These are phyloP conservation scores for Melanostoma mellinum DNA, from an alignment of 2,888 invertebrate genomes.

Conservation along the genomic window DNA sequence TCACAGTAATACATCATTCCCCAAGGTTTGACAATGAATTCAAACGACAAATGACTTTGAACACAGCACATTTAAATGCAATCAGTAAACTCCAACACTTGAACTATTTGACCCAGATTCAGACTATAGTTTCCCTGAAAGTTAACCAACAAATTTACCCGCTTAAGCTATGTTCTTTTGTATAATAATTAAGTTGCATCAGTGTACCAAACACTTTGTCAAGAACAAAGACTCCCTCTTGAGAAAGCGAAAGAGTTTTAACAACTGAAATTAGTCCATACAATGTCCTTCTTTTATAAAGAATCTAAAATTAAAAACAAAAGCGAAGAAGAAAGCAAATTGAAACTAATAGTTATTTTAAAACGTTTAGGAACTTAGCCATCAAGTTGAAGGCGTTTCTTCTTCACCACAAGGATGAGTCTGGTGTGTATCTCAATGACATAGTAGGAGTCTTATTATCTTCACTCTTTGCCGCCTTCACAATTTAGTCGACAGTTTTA, in stretches of 20 bases:
- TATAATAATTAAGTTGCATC: constrained; percentile 18
- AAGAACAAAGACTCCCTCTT: constrained; percentile 17
- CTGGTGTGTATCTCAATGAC: not conserved
- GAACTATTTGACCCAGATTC: constrained; percentile 66
- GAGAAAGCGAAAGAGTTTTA: not conserved
- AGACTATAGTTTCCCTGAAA: constrained; percentile 29
- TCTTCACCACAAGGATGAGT: constrained; percentile 19
- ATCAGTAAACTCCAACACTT: constrained; percentile 32
- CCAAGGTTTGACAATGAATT: constrained; percentile 25
- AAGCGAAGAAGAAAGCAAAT: too few species aligned
- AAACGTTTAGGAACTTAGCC: too few species aligned
- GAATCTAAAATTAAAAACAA: too few species aligned
- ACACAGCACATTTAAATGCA: constrained; percentile 54
- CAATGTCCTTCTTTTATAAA: constrained; percentile 1
- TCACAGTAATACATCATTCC: constrained; percentile 37
- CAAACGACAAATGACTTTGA: constrained; percentile 44
- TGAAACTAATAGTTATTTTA: too few species aligned
- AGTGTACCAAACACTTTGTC: constrained; percentile 14
- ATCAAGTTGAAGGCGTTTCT: too few species aligned
- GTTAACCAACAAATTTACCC: constrained; percentile 61
- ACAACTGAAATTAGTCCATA: not conserved
- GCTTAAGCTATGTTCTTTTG: constrained; percentile 9
- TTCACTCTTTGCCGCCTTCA: constrained; percentile 21
- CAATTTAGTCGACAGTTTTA: constrained; percentile 7
- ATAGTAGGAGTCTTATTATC: not conserved